Percentiles rank a stretch among this genome's conserved stretches.
Evolutionary conservation across 2,797 vertebrate species (phyloP).

Genomic region (Poeciliopsis paucimaculata): DNA sequence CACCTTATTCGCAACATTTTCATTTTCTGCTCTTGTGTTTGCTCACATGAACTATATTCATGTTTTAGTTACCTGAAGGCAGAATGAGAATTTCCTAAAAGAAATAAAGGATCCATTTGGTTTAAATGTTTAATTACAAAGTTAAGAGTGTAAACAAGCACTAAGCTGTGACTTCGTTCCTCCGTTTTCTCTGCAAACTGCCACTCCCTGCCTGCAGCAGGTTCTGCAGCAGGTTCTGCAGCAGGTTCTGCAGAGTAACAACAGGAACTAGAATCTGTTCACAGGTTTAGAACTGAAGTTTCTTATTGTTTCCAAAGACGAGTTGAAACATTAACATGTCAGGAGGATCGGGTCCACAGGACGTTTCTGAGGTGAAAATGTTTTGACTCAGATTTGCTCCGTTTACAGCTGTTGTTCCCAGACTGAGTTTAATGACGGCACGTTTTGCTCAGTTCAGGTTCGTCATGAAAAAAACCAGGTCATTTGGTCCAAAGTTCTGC

Average conservation of each 20-base stretch:
- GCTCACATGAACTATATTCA: neutral
- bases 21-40: neutral
- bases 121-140: neutral
- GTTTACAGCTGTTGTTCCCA: neutral
- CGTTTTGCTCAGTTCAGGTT: neutral
- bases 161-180: neutral
- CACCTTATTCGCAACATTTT: neutral
- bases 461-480: neutral
- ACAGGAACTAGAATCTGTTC: neutral
- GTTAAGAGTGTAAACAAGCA: neutral
- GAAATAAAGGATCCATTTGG: neutral
- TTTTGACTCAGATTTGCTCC: neutral
- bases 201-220: neutral
- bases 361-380: neutral
- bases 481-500: neutral
- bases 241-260: neutral
- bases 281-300: too few species aligned
- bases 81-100: neutral
- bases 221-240: too few species aligned
- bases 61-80: neutral
- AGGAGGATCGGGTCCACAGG: too few species aligned
- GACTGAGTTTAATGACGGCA: neutral
- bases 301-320: too few species aligned
- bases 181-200: neutral
- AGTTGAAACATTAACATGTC: too few species aligned